Evolutionary conservation across 2,797 vertebrate genomes (phyloP).

Genomic region (Pipistrellus nathusii): DNA sequence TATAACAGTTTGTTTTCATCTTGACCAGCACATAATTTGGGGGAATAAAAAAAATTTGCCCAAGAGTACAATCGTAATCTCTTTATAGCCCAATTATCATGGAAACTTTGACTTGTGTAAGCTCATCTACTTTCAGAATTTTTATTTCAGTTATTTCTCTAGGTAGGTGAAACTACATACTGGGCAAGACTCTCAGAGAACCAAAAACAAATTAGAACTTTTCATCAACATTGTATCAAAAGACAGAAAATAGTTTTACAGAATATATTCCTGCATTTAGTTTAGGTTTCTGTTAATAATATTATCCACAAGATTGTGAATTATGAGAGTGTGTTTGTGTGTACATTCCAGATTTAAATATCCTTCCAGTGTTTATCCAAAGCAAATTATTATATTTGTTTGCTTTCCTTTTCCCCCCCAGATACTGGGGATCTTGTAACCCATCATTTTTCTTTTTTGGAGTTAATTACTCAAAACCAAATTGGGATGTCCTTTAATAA

Average conservation of each 20-base stretch:
- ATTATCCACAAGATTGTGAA: background rate
- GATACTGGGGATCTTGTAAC: background rate
- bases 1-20: background rate
- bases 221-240: background rate
- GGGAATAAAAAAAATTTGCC: background rate
- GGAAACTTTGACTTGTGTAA: background rate
- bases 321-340: background rate
- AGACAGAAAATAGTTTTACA: background rate
- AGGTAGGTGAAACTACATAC: slow-evolving; percentile 20
- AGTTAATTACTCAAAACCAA: background rate
- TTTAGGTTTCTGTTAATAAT: background rate
- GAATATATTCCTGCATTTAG: slow-evolving; percentile 11
- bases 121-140: background rate
- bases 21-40: background rate
- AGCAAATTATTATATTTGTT: background rate
- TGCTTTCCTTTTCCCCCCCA: background rate
- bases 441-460: background rate
- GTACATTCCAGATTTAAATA: background rate
- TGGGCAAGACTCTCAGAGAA: background rate
- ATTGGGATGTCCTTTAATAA: background rate
- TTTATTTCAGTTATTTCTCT: slow-evolving; percentile 12
- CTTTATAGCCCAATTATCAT: background rate
- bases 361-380: background rate
- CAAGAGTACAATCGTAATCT: background rate
- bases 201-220: background rate